Evolutionary conservation across 2,113 vertebrate genomes (phyloP), one percentile per base, ranked within the genome.

Genomic region (Perca schrenkii): DNA sequence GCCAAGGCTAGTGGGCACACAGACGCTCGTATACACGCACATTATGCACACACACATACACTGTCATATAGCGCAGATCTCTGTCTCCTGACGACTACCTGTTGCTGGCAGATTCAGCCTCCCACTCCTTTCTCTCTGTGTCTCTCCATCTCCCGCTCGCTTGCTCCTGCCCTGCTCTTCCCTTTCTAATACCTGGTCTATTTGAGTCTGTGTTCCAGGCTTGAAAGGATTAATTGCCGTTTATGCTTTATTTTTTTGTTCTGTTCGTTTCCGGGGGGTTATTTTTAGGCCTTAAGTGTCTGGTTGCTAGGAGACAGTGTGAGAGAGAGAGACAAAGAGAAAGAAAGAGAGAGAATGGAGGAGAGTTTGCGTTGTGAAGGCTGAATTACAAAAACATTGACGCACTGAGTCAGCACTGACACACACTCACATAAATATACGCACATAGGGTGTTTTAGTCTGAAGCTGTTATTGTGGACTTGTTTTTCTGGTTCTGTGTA

Each of bases 261-360:
- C 93, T 94, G 86, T 95, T 93, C 88, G 79, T 95, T 96, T 94
- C 91, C 94, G 91, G 90, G 79, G 86, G 89, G 90, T 92, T 96
- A 96, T 96, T 96, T 96, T 96, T 95, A 95, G 95, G 93, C 88
- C 60, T 93, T 93, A 95, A 95, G 95, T 96, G 95, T 95, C 93
- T 94, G 94, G 95, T 96, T 96, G 95, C 95, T 95, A 95, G 82
- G 95, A 95, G 89, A 96, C 94, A 61, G 89, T 91, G 93, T 83
- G 86, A 74, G 83, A 90, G 89, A 34, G 8, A 84, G 78, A 80
- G 67, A 79, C 75, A 89, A 79, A 65, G 76, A 79, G 83, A 74
- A 65, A 65, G 50, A 53, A 19, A 86, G 90, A 90, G 80, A 90
- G 83, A 90, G 89, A 93, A 92, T 84, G 85, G 91, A 90, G 90